These are phyloP conservation scores for Seriola dumerili DNA, from an alignment of 2,113 vertebrate genomes.

Conservation along the genomic window DNA sequence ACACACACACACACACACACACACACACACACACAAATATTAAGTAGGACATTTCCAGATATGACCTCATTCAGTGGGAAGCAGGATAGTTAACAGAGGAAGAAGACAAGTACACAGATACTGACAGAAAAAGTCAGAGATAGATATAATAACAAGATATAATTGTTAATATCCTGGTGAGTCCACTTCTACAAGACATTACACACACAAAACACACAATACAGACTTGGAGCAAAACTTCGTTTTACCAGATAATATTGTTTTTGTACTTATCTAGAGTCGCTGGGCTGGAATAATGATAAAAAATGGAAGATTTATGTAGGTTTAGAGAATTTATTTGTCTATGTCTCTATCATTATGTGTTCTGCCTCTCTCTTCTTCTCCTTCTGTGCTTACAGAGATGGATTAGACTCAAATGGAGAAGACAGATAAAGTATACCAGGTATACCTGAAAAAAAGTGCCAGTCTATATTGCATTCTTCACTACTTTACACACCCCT, in stretches of 20 bases:
- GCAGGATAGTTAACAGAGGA: constrained; percentile 58
- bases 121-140: constrained; percentile 37
- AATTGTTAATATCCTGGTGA: constrained; percentile 53
- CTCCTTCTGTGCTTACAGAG: constrained; percentile 34
- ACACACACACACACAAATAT: constrained; percentile 47
- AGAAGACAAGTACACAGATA: constrained; percentile 32
- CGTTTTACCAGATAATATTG: constrained; percentile 47
- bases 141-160: constrained; percentile 34
- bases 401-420: constrained; percentile 51
- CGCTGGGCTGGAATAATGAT: constrained; percentile 50
- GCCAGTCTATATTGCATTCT: constrained; percentile 41
- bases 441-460: constrained; percentile 48
- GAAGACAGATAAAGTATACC: constrained; percentile 43
- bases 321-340: constrained; percentile 40
- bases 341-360: constrained; percentile 34
- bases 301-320: constrained; percentile 41
- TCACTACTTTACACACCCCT: constrained; percentile 42
- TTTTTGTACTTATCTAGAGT: constrained; percentile 27
- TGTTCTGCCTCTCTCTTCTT: constrained; percentile 6
- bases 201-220: constrained; percentile 22
- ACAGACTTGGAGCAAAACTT: constrained; percentile 16
- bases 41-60: constrained; percentile 81
- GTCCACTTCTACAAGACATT: constrained; percentile 36
- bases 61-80: constrained; percentile 81
- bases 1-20: constrained; percentile 8